Evolutionary conservation across 2,888 invertebrate genomes (phyloP), one percentile per base, ranked within the genome.

Genomic region (Temnothorax rugatulus): DNA sequence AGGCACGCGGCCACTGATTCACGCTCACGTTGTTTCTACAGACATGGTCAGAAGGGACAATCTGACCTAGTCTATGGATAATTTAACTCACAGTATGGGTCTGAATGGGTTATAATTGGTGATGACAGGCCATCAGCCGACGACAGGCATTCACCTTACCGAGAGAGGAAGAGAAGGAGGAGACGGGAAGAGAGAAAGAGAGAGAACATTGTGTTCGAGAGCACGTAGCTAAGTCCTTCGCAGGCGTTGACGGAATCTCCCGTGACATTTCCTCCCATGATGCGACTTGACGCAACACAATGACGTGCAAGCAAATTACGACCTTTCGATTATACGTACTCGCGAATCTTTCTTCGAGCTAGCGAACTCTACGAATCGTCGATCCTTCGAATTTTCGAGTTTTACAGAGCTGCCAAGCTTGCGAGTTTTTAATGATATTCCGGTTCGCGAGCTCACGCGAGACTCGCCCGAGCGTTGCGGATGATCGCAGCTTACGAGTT

Each of bases 21-120:
- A 90, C 88, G 91, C 88, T 89, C 90, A 8, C 8, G 89, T 90
- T 87, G 91, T 90, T 90, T 90, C 88, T 89, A 84, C 79, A 84
- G 73, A 85, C 79, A 79, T 50, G 77, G 77, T 81, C 74, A 38
- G 63, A 63, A 71, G 59, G 66, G 77, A 63, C 75, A 81, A 73
- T 77, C 50, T 34, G 74, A 83, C 50, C 71, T 69, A 77, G 89
- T 90, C 92, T 91, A 91, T 90, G 92, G 93, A 92, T 92, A 93
- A 94, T 93, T 93, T 93, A 93, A 92, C 91, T 91, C 91, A 88
- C 87, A 88, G 88, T 88, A 68, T 25, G 29, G 83, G 89, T 79
- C 83, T 93, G 92, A 94, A 94, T 94, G 93, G 93, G 91, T 93
- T 93, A 93, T 94, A 93, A 94, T 94, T 93, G 93, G 93, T 91